Base-by-base conservation (phyloP, 2,797 vertebrate genomes). In the Falco cherrug region DNA sequence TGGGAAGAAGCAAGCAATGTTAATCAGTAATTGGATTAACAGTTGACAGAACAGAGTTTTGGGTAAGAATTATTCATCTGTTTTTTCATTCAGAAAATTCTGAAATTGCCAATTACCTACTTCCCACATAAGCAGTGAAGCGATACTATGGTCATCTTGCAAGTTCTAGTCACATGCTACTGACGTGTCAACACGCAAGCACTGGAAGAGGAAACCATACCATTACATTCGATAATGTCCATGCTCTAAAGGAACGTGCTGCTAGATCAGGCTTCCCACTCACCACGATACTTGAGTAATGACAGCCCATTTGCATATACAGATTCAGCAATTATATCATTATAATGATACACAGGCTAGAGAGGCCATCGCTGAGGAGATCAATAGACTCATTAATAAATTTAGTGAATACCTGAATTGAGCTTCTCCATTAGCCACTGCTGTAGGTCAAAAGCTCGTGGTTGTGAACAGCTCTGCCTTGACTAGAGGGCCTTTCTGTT, bases 11-110 rank as follows among this genome's bases (percentile, higher is more conserved):
- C 13, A 43, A 4, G 2, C 51, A 87, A 26, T 26, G 89, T 95
- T 92, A 93, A 94, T 92, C 76, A 88, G 90, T 95, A 93, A 94
- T n/a, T 45, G 24, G 57, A 94, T 84, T 92, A 93, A 86, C 35
- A 88, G 78, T 33, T 69, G 75, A 91, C 3, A 0, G 19, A 93
- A 94, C 47, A 59, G 31, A 76, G 50, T 92, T 91, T 93, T 9
- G 0, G 25, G 12, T 48, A 79, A 51, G 47, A 93, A 65, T 92
- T 90, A 93, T 56, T 93, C 12, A 86, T 78, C 50, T 19, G 22
- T 2, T 81, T 82, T 24, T 81, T 91, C 78, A 82, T 91, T 96
- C 92, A 93, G 79, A 95, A 94, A 92, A 95, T 71, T 88, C 73
- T 69, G 65, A 96, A 91, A 75, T 67, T 91, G 59, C 43, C 1